These are phyloP conservation scores for Drosophila multiciliata DNA, from an alignment of 2,888 invertebrate species.

Conservation along the genomic window DNA sequence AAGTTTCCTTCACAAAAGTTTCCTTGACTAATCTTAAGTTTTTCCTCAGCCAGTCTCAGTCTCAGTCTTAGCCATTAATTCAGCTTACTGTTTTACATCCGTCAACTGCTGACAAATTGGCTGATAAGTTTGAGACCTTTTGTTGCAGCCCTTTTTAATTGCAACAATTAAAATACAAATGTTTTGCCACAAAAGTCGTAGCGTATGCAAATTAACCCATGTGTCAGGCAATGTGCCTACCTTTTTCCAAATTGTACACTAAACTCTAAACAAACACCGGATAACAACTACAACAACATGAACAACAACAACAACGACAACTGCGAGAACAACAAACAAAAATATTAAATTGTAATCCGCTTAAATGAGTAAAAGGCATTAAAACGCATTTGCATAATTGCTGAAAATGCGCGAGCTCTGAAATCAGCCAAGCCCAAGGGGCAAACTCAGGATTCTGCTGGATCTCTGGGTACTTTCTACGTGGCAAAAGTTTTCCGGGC, in stretches of 20 bases:
- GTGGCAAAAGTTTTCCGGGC: slow-evolving; percentile 35
- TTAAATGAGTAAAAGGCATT: slow-evolving; percentile 83
- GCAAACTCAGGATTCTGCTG: neutral
- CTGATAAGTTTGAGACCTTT: slow-evolving; percentile 36
- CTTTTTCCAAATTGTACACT: slow-evolving; percentile 49
- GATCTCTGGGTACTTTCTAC: neutral
- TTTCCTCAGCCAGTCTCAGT: neutral
- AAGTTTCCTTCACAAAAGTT: neutral
- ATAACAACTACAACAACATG: slow-evolving; percentile 62
- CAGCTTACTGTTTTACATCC: slow-evolving; percentile 17
- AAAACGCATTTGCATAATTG: slow-evolving; percentile 83
- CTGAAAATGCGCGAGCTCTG: slow-evolving; percentile 49
- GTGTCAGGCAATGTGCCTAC: slow-evolving; percentile 52
- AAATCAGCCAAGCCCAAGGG: slow-evolving; percentile 44
- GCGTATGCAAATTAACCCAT: slow-evolving; percentile 72
- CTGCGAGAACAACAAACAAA: slow-evolving; percentile 67
- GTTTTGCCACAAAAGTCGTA: slow-evolving; percentile 68
- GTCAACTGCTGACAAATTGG: slow-evolving; percentile 50
- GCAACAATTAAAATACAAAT: slow-evolving; percentile 75
- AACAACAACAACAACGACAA: slow-evolving; percentile 44
- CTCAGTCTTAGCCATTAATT: slow-evolving; percentile 1
- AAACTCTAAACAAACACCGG: slow-evolving; percentile 61
- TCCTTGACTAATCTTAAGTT: neutral
- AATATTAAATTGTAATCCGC: slow-evolving; percentile 84
- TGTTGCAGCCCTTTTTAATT: slow-evolving; percentile 57